Evolutionary conservation across 1,140 invertebrate species (phyloP).

Genomic region (Pantala flavescens): DNA sequence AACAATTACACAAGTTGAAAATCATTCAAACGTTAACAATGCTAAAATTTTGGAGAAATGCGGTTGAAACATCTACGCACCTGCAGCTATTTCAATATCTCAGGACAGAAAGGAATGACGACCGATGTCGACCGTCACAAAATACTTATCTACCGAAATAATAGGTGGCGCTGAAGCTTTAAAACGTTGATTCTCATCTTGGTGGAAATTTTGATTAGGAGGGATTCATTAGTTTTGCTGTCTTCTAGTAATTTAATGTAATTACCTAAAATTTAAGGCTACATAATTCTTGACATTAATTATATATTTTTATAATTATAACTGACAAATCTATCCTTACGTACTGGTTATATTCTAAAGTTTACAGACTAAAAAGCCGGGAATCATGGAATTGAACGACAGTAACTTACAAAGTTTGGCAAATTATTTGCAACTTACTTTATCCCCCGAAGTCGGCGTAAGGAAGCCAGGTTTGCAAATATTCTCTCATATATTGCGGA

Average conservation of each 20-base stretch:
- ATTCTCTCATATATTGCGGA: conserved; percentile 21
- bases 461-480: conserved; percentile 64
- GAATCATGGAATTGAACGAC: conserved; percentile 69
- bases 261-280: too few relatives aligned
- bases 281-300: too few relatives aligned
- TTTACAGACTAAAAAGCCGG: neutral
- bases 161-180: neutral
- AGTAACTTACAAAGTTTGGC: conserved; percentile 68
- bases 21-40: too few relatives aligned
- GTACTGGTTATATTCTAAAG: too few relatives aligned
- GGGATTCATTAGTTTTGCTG: neutral
- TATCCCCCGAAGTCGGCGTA: conserved; percentile 71
- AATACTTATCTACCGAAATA: neutral
- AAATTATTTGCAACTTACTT: conserved; percentile 75
- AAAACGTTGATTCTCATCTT: neutral
- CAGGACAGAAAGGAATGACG: neutral
- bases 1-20: too few relatives aligned
- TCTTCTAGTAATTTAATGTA: neutral
- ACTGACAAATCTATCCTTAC: too few relatives aligned
- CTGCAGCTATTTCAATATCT: neutral
- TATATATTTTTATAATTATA: too few relatives aligned
- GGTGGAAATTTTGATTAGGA: conserved; percentile 1
- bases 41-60: too few relatives aligned
- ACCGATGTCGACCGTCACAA: neutral
- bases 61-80: neutral